A percentile compares a stretch with the other conserved stretches of the same genome.
These are phyloP conservation scores for Burhinus bistriatus DNA, from an alignment of 2,113 vertebrate genomes.

Conservation along the genomic window DNA sequence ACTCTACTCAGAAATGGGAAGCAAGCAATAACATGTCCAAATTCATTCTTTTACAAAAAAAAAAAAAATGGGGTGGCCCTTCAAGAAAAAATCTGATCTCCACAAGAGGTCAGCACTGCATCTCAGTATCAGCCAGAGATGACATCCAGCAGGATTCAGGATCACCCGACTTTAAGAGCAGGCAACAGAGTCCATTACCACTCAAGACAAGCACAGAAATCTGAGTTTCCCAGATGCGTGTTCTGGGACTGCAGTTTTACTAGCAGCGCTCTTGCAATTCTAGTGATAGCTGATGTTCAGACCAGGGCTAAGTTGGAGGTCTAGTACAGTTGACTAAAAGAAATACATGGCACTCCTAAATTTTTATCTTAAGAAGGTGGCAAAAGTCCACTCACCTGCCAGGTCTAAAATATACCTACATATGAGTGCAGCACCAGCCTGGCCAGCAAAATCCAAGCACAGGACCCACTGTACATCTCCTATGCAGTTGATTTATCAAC, in stretches of 20 bases:
- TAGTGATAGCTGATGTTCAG: not conserved
- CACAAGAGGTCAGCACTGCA: conserved; percentile 30
- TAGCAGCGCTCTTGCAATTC: not conserved
- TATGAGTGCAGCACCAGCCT: not conserved
- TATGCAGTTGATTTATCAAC: not conserved
- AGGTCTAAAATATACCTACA: not conserved
- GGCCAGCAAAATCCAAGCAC: not conserved
- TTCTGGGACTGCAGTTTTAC: not conserved
- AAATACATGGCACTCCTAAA: accelerated
- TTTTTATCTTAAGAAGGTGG: not conserved
- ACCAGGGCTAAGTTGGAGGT: not conserved
- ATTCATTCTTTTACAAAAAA: not conserved
- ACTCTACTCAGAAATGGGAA: not conserved
- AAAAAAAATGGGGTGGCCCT: not conserved
- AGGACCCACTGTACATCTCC: not conserved
- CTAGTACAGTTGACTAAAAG: not conserved
- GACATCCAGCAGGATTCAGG: not conserved
- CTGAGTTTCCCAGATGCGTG: not conserved
- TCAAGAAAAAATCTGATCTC: not conserved
- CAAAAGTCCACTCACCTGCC: not conserved
- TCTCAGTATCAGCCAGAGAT: not conserved
- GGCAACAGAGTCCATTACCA: not conserved
- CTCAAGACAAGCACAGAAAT: not conserved
- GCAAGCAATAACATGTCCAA: not conserved
- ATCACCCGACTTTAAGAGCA: accelerated